These are phyloP conservation scores for Hypomecis atomaria DNA, from an alignment of 2,888 invertebrate genomes.

Conservation along the genomic window DNA sequence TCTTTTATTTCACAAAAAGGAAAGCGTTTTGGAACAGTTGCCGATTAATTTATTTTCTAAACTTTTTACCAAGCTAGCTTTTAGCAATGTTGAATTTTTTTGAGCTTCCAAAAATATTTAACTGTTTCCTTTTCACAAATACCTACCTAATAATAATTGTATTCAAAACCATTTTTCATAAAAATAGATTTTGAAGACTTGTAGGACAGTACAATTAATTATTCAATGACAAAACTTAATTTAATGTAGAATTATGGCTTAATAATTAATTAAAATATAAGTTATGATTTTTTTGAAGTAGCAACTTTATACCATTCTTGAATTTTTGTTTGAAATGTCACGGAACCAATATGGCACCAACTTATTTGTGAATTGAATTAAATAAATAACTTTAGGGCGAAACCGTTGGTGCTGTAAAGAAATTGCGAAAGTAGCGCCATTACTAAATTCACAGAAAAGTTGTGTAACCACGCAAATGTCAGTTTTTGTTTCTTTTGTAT, in stretches of 20 bases:
- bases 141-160: not conserved
- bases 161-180: not conserved
- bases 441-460: no score
- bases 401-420: no score
- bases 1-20: not conserved
- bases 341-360: not conserved
- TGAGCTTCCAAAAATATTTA: not conserved
- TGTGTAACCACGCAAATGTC: not conserved
- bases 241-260: slow-evolving; percentile 15
- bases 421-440: no score
- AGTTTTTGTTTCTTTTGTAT: not conserved
- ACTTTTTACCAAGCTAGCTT: no score
- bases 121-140: not conserved
- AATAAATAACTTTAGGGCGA: no score
- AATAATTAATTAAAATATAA: slow-evolving; percentile 9
- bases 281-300: slow-evolving; percentile 20
- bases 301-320: slow-evolving; percentile 16
- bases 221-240: slow-evolving; percentile 34
- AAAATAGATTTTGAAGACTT: not conserved
- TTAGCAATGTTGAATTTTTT: not conserved
- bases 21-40: no score
- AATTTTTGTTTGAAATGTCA: not conserved
- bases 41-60: no score
- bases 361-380: no score
- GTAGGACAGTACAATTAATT: slow-evolving; percentile 16